These are phyloP conservation scores for Lutjanus campechanus DNA, from an alignment of 2,797 vertebrate genomes.

Conservation along the genomic window DNA sequence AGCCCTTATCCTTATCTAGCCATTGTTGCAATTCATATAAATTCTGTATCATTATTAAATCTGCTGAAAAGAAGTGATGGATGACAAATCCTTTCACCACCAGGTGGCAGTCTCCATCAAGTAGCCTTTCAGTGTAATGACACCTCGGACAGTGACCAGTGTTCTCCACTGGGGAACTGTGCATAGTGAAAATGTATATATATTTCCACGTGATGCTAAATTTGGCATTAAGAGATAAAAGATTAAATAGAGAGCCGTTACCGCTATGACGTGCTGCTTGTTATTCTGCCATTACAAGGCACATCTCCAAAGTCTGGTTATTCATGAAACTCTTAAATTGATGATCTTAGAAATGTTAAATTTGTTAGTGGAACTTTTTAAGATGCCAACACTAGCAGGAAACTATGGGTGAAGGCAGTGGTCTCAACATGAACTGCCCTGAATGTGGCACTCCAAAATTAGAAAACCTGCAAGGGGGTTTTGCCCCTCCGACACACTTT, in stretches of 20 bases:
- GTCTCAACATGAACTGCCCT: neutral
- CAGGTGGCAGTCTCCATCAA: slow-evolving; percentile 32
- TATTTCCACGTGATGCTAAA: neutral
- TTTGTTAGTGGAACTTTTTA: neutral
- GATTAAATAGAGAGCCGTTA: neutral
- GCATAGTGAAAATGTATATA: too few species aligned
- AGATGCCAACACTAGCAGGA: neutral
- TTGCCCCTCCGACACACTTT: too few species aligned
- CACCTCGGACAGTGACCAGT: neutral
- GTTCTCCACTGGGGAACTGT: rapidly evolving
- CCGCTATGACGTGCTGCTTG: neutral
- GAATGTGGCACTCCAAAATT: neutral
- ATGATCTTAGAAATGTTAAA: neutral
- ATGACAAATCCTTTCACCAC: neutral
- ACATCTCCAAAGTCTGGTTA: neutral
- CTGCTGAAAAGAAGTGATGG: neutral
- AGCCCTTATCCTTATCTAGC: too few species aligned
- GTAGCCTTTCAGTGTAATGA: rapidly evolving
- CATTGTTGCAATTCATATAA: neutral
- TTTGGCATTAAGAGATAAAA: neutral
- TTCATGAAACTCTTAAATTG: too few species aligned
- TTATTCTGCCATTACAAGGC: neutral
- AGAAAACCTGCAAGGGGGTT: neutral
- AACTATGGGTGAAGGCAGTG: neutral
- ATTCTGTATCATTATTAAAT: neutral